Conservation (phyloP, 1,140 invertebrate species). For the Orchestia grillus region DNA sequence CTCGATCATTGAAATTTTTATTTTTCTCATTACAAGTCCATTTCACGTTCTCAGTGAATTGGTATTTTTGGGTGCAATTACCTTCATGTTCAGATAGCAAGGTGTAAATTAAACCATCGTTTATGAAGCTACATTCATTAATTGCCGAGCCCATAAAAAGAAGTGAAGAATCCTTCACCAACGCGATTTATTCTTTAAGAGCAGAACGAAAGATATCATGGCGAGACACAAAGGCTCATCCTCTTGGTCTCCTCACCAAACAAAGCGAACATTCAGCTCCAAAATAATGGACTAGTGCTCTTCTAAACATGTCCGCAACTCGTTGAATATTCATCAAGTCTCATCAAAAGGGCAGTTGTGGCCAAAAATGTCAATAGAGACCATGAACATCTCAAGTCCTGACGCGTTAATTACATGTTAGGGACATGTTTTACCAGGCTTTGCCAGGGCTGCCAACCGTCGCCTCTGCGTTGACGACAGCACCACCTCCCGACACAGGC, state of each 20-base stretch:
- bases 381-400: conserved; percentile 55
- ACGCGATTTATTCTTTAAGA: conserved; percentile 20
- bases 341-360: conserved; percentile 54
- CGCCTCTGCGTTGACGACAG: neutral
- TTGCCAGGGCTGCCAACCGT: neutral
- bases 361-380: conserved; percentile 56
- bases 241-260: conserved; percentile 39
- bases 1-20: neutral
- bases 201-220: neutral
- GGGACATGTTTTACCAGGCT: conserved; percentile 29
- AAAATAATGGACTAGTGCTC: conserved; percentile 28
- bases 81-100: neutral
- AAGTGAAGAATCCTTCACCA: conserved; percentile 15
- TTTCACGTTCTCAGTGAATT: neutral
- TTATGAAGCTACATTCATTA: neutral
- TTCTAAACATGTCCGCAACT: conserved; percentile 53
- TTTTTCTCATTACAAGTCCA: neutral
- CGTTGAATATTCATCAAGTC: conserved; percentile 55
- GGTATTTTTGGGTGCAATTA: neutral
- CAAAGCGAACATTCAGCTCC: conserved; percentile 23
- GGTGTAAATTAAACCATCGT: neutral
- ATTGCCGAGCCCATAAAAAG: neutral
- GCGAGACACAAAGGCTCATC: conserved; percentile 23
- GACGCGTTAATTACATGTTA: conserved; percentile 55
- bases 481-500: neutral